Conservation (phyloP, 2,113 vertebrate genomes). For the Saguinus midas region DNA sequence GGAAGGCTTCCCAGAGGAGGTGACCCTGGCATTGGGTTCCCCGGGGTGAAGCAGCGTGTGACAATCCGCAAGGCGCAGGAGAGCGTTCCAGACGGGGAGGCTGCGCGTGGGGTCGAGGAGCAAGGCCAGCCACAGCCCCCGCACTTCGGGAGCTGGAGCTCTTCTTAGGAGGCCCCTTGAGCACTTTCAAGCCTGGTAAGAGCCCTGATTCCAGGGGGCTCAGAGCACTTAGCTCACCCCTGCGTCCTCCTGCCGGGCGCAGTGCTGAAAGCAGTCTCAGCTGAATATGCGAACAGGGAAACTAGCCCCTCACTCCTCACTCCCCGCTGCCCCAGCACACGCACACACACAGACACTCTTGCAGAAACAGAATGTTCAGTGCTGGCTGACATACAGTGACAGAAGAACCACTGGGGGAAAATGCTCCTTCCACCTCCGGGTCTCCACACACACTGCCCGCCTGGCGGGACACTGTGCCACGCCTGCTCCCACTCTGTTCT, state of each 20-base stretch:
- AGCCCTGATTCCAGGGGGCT: no score
- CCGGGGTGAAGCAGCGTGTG: background rate
- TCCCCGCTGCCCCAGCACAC: accelerated
- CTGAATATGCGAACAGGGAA: accelerated
- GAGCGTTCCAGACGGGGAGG: background rate
- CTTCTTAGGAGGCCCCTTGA: background rate
- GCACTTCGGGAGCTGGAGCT: background rate
- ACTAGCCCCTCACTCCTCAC: background rate
- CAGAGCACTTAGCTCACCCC: no score
- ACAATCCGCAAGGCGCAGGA: background rate
- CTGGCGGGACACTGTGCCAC: background rate
- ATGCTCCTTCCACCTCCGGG: background rate
- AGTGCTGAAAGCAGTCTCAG: background rate
- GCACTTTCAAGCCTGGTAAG: background rate
- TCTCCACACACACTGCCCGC: background rate
- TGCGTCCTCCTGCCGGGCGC: accelerated
- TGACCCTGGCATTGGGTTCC: background rate
- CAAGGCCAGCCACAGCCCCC: background rate
- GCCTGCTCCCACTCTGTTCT: accelerated
- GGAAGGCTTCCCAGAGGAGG: background rate
- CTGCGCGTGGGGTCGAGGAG: accelerated
- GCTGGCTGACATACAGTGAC: accelerated
- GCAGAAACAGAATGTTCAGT: background rate
- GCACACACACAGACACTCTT: background rate
- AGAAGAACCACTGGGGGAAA: accelerated